These are phyloP conservation scores for Drosophila quadrilineata DNA, from an alignment of 1,140 invertebrate species.

Conservation along the genomic window DNA sequence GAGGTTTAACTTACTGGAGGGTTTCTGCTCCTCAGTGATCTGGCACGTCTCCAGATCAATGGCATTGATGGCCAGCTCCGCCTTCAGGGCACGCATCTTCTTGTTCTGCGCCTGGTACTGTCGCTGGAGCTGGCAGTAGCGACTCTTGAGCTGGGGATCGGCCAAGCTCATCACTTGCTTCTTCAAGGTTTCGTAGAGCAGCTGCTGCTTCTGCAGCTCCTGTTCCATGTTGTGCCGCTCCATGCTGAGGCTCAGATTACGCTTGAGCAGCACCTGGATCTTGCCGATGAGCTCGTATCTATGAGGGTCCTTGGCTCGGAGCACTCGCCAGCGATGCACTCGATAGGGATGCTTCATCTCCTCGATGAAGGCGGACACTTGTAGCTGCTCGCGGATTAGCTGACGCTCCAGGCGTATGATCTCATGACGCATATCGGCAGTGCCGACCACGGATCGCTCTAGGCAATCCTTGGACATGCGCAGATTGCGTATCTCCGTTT, in stretches of 20 bases:
- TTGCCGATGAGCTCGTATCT: slow-evolving; percentile 86
- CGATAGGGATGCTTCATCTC: slow-evolving; percentile 90
- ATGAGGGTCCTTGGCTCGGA: slow-evolving; percentile 87
- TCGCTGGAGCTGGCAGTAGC: slow-evolving; percentile 40
- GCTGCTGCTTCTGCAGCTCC: slow-evolving; percentile 4
- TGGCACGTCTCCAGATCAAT: slow-evolving; percentile 61
- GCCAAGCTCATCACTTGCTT: slow-evolving; percentile 14
- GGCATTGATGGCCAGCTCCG: slow-evolving; percentile 63
- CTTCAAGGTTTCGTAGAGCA: slow-evolving; percentile 31
- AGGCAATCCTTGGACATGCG: slow-evolving; percentile 84
- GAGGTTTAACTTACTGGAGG: too few species aligned
- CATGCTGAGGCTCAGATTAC: slow-evolving; percentile 37
- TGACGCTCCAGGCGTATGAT: slow-evolving; percentile 89
- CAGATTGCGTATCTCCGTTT: slow-evolving; percentile 88
- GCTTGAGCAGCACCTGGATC: slow-evolving; percentile 85
- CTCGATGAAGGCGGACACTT: slow-evolving; percentile 87
- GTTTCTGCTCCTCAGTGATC: slow-evolving; percentile 40
- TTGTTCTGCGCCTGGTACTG: slow-evolving; percentile 44
- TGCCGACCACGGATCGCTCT: slow-evolving; percentile 84
- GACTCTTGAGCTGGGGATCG: slow-evolving; percentile 11
- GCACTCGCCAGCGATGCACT: slow-evolving; percentile 89
- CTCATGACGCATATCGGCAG: slow-evolving; percentile 85
- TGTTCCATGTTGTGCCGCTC: slow-evolving; percentile 20
- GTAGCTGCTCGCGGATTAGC: slow-evolving; percentile 86
- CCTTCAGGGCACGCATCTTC: slow-evolving; percentile 49